Conservation (phyloP, 2,888 invertebrate species). For the Athalia circularis region DNA sequence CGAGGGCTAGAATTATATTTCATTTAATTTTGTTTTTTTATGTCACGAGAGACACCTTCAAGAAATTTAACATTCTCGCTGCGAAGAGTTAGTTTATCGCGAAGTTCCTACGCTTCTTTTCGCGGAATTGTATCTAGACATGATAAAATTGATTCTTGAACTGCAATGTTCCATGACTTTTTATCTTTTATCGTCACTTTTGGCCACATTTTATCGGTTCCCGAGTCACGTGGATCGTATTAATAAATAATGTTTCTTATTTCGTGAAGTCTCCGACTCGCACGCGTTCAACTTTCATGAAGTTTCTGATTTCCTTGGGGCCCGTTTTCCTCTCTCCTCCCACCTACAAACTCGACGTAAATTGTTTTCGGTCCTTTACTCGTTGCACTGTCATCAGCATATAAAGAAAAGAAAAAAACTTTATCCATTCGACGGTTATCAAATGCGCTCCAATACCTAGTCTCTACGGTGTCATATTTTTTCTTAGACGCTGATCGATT, state of each 20-base stretch:
- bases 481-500: too few species aligned
- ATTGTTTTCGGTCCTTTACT: background rate
- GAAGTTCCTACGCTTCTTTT: too few species aligned
- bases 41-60: background rate
- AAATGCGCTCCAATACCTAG: too few species aligned
- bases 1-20: background rate
- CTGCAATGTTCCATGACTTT: too few species aligned
- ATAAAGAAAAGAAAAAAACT: too few species aligned
- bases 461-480: too few species aligned
- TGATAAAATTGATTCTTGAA: too few species aligned
- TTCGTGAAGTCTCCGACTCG: background rate
- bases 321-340: background rate
- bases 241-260: constrained; percentile 5
- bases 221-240: constrained; percentile 5
- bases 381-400: background rate
- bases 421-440: too few species aligned
- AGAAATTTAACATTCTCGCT: background rate
- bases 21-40: background rate
- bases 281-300: constrained; percentile 11
- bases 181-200: background rate
- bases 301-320: constrained; percentile 37
- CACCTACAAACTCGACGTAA: background rate
- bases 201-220: background rate
- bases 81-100: background rate
- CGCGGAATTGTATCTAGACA: too few species aligned